Evolutionary conservation across 2,888 invertebrate species (phyloP), one percentile per base, ranked within the genome.

Genomic region (Theretra japonica): DNA sequence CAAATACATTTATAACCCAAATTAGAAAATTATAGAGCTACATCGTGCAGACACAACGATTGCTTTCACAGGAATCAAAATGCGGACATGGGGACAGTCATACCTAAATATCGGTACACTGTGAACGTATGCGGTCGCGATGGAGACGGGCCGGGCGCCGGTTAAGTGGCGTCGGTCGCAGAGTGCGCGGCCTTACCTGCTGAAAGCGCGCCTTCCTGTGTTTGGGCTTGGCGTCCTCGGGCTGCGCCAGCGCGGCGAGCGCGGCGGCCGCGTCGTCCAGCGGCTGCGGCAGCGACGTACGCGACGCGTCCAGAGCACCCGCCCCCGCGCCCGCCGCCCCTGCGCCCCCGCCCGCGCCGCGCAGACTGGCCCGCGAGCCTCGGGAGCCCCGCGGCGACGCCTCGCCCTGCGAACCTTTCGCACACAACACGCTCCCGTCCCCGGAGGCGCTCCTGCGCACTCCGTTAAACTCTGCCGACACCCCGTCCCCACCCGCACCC

Each of bases 171-270:
- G 33, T 70, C 48, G 72, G 60, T 71, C 68, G 65, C 70, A 69
- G 65, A 69, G 72, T 74, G 70, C 74, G 74, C 73, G 70, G 74
- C 74, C 91, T 91, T 89, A 96, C 97, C 95, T 97, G 97, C 91
- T 97, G 97, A 90, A 98, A 97, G 82, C 98, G 96, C 79, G 97
- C 97, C 94, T 97, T 97, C 85, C 97, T 96, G 91, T 97, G 97
- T 91, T 97, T 97, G 85, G 97, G 97, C 92, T 91, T 93, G 85
- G 90, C 80, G 81, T 94, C 94, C 78, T 93, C 92, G 73, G 91
- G 90, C 28, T 69, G 75, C 30, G 72, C 79, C 77, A 91, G 83
- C 83, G 65, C 33, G 41, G 62, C 33, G 21, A 62, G 62, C 41
- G 62, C 62, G 58, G 58, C 58, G 62, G 62, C 62, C 62, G 91